Evolutionary conservation across 2,113 vertebrate genomes (phyloP), one percentile per base, ranked within the genome.

Genomic region (Lophura nycthemera): DNA sequence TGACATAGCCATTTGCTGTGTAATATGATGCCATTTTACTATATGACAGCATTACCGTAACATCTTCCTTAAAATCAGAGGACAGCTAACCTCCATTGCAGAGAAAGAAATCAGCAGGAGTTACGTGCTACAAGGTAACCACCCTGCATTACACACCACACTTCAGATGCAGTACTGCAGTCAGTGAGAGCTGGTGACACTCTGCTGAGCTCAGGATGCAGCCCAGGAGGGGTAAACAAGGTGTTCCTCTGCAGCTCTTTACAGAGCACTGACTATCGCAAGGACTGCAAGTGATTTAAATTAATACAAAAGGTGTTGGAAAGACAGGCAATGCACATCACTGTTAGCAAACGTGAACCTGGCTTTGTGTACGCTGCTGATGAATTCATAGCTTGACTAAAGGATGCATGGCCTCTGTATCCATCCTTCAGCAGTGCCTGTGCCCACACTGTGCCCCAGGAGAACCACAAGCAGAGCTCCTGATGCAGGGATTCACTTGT

Each of bases 121-220:
- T 92, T 85, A 86, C 88, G 42, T n/a, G 92, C 95, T 90, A 93
- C 93, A 79, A 61, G 77, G 94, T 45, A 95, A 81, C 94, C 94
- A 77, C 76, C 83, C 70, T 27, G 83, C 50, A 50, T 54, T 40
- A 93, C 82, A 77, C n/a, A 82, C 75, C 91, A 86, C 54, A 86
- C 81, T 83, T 83, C 79, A 61, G 79, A 57, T 80, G 13, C 11
- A 94, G 83, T 54, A 90, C 64, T 84, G 91, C 36, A 74, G 70
- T 82, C 88, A 60, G 88, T 1, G 70, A 93, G 80, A 81, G 34
- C 88, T 83, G 70, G 56, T 72, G 50, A 69, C 27, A n/a, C 82
- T 93, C 83, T 75, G 78, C 79, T 91, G 95, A 91, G 86, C 52
- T 86, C 20, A 52, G 73, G 66, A 75, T 67, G 93, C 78, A 87